Percentiles rank a stretch among this genome's conserved stretches.
phyloP scores from a whole-genome alignment of 2,888 invertebrate species.

The Abrostola tripartita region DNA sequence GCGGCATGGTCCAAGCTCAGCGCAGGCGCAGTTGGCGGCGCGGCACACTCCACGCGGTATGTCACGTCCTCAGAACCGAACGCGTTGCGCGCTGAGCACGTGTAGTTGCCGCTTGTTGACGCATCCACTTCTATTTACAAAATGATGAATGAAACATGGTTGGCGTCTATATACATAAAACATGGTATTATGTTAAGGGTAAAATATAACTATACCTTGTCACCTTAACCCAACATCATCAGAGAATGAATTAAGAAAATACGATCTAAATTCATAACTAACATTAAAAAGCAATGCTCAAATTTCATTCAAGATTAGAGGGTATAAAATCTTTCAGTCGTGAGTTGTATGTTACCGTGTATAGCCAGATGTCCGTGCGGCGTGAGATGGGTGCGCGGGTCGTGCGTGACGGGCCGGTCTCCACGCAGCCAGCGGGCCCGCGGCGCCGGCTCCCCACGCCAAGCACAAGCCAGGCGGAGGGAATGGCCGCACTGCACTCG shows the following conservation, averaged over 20 bases:
- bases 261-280: too few species aligned
- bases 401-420: conserved; percentile 91
- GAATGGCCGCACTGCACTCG: conserved; percentile 91
- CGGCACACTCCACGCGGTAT: conserved; percentile 93
- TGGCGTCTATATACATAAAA: too few species aligned
- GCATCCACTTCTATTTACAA: conserved; percentile 90
- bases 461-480: conserved; percentile 91
- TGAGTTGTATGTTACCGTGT: conserved; percentile 86
- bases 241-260: too few species aligned
- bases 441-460: conserved; percentile 93
- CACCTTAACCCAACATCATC: too few species aligned
- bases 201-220: not conserved
- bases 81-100: conserved; percentile 94
- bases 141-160: not conserved
- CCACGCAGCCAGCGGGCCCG: conserved; percentile 92
- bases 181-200: too few species aligned
- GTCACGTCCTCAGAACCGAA: conserved; percentile 95
- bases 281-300: too few species aligned
- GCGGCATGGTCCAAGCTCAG: conserved; percentile 91
- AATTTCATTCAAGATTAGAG: too few species aligned
- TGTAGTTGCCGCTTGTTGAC: conserved; percentile 93
- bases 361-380: conserved; percentile 92
- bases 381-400: conserved; percentile 91
- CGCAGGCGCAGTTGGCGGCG: conserved; percentile 91
- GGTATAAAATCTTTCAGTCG: too few species aligned